A percentile compares a stretch with the other conserved stretches of the same genome.
Evolutionary conservation across 1,140 invertebrate species (phyloP).

Genomic region (Heliothis virescens): DNA sequence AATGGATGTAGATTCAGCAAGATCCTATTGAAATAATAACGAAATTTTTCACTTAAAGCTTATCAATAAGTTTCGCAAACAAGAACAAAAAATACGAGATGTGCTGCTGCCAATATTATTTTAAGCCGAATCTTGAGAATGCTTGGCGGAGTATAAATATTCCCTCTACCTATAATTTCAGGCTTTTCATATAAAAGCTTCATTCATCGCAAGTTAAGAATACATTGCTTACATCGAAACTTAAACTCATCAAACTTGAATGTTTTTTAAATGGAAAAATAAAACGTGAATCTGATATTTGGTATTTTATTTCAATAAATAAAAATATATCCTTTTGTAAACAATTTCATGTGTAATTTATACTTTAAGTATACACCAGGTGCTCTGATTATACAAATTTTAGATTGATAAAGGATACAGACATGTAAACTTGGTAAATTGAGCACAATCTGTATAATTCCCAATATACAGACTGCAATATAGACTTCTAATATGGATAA

Average conservation of each 20-base stretch:
- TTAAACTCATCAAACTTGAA: slow-evolving; percentile 51
- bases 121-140: slow-evolving; percentile 2
- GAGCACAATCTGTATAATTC: no score
- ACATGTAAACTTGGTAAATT: no score
- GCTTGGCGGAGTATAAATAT: slow-evolving; percentile 23
- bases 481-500: no score
- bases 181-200: neutral
- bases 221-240: slow-evolving; percentile 49
- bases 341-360: slow-evolving; percentile 7
- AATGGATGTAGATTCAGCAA: no score
- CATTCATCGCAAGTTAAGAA: slow-evolving; percentile 3
- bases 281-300: slow-evolving; percentile 51
- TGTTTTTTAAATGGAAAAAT: slow-evolving; percentile 67
- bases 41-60: no score
- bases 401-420: neutral
- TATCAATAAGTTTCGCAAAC: no score
- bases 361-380: neutral
- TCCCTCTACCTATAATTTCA: neutral
- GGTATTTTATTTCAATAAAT: slow-evolving; percentile 33
- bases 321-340: slow-evolving; percentile 27
- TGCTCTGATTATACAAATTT: slow-evolving; percentile 6
- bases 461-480: no score
- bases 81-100: no score
- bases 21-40: no score
- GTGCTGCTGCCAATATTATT: neutral